phyloP scores from a whole-genome alignment of 2,888 invertebrate genomes.

The Melipona bicolor region DNA sequence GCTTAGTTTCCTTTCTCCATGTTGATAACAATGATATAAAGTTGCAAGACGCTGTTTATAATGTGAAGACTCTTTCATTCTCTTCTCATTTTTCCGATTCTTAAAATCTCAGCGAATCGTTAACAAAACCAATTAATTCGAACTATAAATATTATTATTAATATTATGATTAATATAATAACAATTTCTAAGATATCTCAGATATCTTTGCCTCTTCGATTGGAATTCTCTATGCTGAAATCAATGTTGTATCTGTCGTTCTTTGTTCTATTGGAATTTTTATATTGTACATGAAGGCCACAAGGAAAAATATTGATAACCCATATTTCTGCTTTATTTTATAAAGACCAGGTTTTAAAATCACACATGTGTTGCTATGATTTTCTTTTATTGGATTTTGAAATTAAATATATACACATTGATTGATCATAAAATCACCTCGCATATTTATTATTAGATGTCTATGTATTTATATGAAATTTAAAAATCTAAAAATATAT shows the following conservation, averaged over 20 bases:
- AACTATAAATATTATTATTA: not conserved
- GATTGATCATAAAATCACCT: too few species aligned
- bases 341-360: too few species aligned
- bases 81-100: not conserved
- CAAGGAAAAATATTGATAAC: not conserved
- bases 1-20: conserved; percentile 3
- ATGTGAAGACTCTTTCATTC: not conserved
- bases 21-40: conserved; percentile 27
- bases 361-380: too few species aligned
- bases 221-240: conserved; percentile 3
- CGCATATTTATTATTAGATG: too few species aligned
- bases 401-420: too few species aligned
- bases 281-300: not conserved
- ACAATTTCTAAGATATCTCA: not conserved
- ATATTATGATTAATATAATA: not conserved
- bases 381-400: too few species aligned
- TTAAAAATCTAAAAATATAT: too few species aligned
- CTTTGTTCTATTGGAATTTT: not conserved
- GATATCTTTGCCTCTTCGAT: not conserved
- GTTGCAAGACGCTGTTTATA: not conserved
- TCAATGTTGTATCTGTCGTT: conserved; percentile 36
- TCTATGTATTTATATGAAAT: too few species aligned
- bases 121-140: conserved; percentile 13
- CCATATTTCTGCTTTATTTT: not conserved
- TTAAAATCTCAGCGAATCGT: not conserved